A percentile compares a stretch with the other conserved stretches of the same genome.
phyloP scores from a whole-genome alignment of 2,113 vertebrate genomes.

The Colius striatus region DNA sequence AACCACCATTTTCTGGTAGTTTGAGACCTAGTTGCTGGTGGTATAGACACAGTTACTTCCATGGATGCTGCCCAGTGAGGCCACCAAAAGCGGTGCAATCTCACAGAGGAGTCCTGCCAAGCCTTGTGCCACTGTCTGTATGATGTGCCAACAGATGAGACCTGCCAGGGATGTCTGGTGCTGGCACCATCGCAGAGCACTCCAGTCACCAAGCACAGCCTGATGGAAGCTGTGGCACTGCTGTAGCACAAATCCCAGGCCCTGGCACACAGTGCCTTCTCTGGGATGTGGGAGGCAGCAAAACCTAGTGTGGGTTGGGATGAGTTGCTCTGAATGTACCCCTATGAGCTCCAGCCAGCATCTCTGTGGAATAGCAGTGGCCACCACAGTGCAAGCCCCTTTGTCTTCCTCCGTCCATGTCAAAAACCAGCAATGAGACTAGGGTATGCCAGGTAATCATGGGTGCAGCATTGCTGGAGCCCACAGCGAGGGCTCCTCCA shows the following conservation, averaged over 20 bases:
- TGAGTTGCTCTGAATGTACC: neutral
- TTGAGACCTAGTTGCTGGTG: neutral
- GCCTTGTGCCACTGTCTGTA: fast-evolving
- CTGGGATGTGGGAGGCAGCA: neutral
- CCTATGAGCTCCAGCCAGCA: neutral
- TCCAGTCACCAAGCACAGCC: neutral
- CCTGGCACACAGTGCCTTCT: neutral
- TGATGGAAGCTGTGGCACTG: neutral
- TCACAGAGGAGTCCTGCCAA: fast-evolving
- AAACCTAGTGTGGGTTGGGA: neutral
- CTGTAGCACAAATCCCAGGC: neutral
- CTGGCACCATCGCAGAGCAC: neutral
- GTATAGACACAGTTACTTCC: neutral
- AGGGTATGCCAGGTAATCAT: fast-evolving
- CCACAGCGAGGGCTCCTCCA: neutral
- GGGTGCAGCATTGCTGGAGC: neutral
- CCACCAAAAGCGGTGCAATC: neutral
- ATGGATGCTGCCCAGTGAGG: neutral
- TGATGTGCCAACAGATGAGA: fast-evolving
- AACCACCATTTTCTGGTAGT: neutral
- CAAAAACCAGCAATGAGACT: neutral
- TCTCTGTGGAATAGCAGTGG: neutral
- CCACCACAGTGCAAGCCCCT: fast-evolving
- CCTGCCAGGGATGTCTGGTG: neutral
- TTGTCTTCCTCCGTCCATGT: neutral